A percentile compares a stretch with the other conserved stretches of the same genome.
These are phyloP conservation scores for Rhinichthys klamathensis DNA, from an alignment of 2,113 vertebrate species.

Conservation along the genomic window DNA sequence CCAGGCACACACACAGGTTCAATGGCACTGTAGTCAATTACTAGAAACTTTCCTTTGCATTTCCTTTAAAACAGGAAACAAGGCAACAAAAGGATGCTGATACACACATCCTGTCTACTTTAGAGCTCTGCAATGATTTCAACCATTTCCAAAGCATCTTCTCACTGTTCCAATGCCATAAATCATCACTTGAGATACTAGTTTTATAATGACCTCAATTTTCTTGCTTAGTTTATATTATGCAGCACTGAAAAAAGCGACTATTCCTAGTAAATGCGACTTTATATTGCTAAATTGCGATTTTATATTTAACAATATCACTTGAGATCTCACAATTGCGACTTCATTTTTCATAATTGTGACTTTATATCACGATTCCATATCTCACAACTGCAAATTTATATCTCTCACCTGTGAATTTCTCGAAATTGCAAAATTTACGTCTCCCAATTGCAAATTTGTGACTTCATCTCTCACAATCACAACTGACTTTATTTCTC, in stretches of 20 bases:
- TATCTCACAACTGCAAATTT: background rate
- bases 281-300: background rate
- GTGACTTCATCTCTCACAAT: background rate
- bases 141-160: background rate
- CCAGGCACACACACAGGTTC: constrained; percentile 31
- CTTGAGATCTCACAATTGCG: background rate
- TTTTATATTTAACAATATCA: background rate
- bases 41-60: constrained; percentile 35
- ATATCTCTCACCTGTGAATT: too few species aligned
- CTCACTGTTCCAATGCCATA: background rate
- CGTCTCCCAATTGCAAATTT: background rate
- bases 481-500: background rate
- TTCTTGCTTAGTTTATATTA: background rate
- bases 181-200: background rate
- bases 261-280: background rate
- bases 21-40: background rate
- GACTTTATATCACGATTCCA: background rate
- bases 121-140: background rate
- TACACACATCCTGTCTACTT: background rate
- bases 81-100: constrained; percentile 12
- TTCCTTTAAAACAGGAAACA: constrained; percentile 43
- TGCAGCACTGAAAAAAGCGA: background rate
- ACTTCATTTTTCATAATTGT: background rate
- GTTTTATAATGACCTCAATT: background rate
- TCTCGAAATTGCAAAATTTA: background rate